A percentile compares a stretch with the other conserved stretches of the same genome.
Conservation (phyloP, 1,140 invertebrate genomes). For the Dreissena polymorpha region DNA sequence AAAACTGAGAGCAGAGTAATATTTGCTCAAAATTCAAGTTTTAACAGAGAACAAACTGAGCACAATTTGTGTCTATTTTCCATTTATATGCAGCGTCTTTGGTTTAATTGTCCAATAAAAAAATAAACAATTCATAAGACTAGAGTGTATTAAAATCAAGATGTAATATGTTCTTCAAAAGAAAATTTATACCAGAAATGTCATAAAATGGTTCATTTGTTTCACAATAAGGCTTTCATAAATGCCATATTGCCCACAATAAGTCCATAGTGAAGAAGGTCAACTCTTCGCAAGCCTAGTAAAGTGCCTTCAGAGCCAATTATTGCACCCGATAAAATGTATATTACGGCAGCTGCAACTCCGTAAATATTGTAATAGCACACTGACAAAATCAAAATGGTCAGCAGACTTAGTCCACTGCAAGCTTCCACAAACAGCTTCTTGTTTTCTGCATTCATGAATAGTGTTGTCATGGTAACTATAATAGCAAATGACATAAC, state of each 20-base stretch:
- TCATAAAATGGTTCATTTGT: too few species aligned
- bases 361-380: conserved; percentile 58
- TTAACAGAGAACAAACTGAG: too few species aligned
- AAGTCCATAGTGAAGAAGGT: conserved; percentile 65
- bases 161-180: too few species aligned
- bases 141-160: too few species aligned
- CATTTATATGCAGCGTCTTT: too few species aligned
- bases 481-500: conserved; percentile 51
- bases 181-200: too few species aligned
- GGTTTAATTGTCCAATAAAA: too few species aligned
- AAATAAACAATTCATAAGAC: too few species aligned
- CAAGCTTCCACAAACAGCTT: conserved; percentile 53
- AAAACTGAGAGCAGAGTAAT: too few species aligned
- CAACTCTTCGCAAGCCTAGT: conserved; percentile 59
- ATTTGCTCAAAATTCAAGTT: too few species aligned
- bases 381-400: conserved; percentile 55
- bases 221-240: conserved; percentile 47
- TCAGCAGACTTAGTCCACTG: conserved; percentile 63
- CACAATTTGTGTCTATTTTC: too few species aligned
- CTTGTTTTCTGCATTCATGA: conserved; percentile 47
- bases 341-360: conserved; percentile 56
- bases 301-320: conserved; percentile 59
- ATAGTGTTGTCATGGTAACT: conserved; percentile 43
- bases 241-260: conserved; percentile 65
- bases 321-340: conserved; percentile 56